phyloP scores from a whole-genome alignment of 1,140 invertebrate species.

The Drosophila jambulina region DNA sequence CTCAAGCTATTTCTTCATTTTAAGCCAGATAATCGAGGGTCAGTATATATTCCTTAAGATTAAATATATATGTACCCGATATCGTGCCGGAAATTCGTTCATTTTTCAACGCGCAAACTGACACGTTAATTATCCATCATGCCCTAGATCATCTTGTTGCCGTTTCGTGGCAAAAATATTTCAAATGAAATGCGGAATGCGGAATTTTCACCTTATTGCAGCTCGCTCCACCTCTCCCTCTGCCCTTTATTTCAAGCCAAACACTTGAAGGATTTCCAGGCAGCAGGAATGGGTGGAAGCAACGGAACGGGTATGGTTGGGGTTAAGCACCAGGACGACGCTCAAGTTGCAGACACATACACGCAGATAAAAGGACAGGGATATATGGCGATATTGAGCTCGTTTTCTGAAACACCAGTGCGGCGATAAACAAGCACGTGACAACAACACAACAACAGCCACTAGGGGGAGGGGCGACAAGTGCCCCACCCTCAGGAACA shows the following conservation, averaged over 20 bases:
- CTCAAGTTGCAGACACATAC: conserved; percentile 17
- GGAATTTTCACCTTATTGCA: conserved; percentile 9
- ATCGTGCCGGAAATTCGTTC: neutral
- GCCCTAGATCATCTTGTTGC: conserved; percentile 10
- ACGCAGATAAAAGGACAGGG: conserved; percentile 19
- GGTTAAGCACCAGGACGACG: conserved; percentile 5
- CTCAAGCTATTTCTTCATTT: too few species aligned
- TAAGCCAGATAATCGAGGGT: neutral
- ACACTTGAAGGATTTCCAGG: conserved; percentile 24
- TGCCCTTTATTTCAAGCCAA: neutral
- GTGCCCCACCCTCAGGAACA: neutral
- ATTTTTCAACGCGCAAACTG: conserved; percentile 5
- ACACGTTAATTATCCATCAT: conserved; percentile 10
- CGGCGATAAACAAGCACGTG: conserved; percentile 48
- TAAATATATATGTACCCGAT: neutral
- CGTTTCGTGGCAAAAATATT: conserved; percentile 11
- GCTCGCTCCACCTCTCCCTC: neutral
- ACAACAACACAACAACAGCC: conserved; percentile 25
- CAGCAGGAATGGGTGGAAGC: neutral
- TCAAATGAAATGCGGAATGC: conserved; percentile 13
- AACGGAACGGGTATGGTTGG: neutral
- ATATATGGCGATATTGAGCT: conserved; percentile 27
- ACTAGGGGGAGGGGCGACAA: conserved; percentile 7
- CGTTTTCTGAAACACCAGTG: conserved; percentile 9
- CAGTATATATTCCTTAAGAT: too few species aligned